These are phyloP conservation scores for Spialia ferax DNA, from an alignment of 2,888 invertebrate genomes.

Conservation along the genomic window DNA sequence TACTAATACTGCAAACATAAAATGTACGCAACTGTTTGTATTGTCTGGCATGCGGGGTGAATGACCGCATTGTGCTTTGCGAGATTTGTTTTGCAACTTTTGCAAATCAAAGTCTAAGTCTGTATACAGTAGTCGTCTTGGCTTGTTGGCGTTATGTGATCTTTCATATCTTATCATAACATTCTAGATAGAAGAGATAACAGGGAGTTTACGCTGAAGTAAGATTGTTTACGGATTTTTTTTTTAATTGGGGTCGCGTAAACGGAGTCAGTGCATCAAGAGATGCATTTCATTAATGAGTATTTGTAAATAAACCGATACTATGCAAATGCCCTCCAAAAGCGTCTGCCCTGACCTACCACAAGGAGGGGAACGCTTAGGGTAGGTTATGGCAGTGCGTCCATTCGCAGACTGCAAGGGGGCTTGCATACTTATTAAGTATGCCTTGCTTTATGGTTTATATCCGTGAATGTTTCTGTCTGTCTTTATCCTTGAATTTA, in stretches of 20 bases:
- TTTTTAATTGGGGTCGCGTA: background rate
- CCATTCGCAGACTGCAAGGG: conserved; percentile 76
- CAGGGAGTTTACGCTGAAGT: background rate
- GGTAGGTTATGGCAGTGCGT: conserved; percentile 83
- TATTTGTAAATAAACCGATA: conserved; percentile 56
- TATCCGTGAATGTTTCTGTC: conserved; percentile 73
- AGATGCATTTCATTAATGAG: conserved; percentile 44
- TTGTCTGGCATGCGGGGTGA: conserved; percentile 40
- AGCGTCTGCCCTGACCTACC: conserved; percentile 76
- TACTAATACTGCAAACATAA: conserved; percentile 40
- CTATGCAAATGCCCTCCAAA: conserved; percentile 79
- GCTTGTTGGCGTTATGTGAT: conserved; percentile 13
- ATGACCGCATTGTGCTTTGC: conserved; percentile 40
- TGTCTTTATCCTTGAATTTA: conserved; percentile 71
- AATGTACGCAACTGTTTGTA: conserved; percentile 39
- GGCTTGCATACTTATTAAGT: conserved; percentile 70
- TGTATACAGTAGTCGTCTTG: conserved; percentile 23
- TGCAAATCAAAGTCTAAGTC: conserved; percentile 36
- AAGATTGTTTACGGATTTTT: background rate
- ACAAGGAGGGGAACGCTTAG: conserved; percentile 78
- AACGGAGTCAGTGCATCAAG: conserved; percentile 11
- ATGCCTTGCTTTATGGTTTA: conserved; percentile 67
- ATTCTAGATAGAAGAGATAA: background rate
- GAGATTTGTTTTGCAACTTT: conserved; percentile 41
- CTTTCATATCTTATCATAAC: conserved; percentile 10